These are phyloP conservation scores for Intellagama lesueurii DNA, from an alignment of 2,797 vertebrate species.

Conservation along the genomic window DNA sequence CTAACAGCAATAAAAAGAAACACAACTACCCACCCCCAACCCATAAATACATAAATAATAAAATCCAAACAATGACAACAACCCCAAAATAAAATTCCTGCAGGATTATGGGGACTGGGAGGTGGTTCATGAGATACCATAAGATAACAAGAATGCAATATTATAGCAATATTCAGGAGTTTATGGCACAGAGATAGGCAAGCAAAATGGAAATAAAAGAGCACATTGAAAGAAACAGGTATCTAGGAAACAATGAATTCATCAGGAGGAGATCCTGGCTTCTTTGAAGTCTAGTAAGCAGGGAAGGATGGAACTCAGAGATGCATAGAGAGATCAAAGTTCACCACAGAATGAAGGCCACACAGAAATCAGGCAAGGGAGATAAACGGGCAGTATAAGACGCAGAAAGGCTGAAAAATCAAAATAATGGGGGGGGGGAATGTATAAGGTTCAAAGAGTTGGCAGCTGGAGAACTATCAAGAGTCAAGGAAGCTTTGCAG, in stretches of 20 bases:
- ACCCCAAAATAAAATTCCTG: too few species aligned
- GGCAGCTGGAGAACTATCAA: too few species aligned
- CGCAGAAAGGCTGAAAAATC: constrained; percentile 3
- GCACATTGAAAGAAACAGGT: background rate
- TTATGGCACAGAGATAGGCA: background rate
- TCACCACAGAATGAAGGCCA: background rate
- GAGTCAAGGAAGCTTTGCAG: constrained; percentile 4
- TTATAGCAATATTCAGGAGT: constrained; percentile 10
- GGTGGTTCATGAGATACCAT: too few species aligned
- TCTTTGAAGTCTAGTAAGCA: constrained; percentile 9
- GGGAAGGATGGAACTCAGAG: background rate
- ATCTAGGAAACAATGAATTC: background rate
- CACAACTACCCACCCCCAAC: too few species aligned
- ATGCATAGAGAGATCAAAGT: constrained; percentile 32
- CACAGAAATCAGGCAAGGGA: constrained; percentile 15
- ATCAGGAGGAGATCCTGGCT: constrained; percentile 16
- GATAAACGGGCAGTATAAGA: constrained; percentile 40
- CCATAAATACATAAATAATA: too few species aligned
- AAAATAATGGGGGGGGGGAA: constrained; percentile 1
- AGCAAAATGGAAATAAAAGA: background rate
- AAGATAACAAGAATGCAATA: too few species aligned
- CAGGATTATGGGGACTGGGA: background rate
- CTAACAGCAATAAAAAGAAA: too few species aligned
- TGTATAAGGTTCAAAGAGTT: constrained; percentile 18
- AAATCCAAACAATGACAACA: too few species aligned